Base-by-base conservation (phyloP, 2,113 vertebrate species). In the Oenanthe melanoleuca region DNA sequence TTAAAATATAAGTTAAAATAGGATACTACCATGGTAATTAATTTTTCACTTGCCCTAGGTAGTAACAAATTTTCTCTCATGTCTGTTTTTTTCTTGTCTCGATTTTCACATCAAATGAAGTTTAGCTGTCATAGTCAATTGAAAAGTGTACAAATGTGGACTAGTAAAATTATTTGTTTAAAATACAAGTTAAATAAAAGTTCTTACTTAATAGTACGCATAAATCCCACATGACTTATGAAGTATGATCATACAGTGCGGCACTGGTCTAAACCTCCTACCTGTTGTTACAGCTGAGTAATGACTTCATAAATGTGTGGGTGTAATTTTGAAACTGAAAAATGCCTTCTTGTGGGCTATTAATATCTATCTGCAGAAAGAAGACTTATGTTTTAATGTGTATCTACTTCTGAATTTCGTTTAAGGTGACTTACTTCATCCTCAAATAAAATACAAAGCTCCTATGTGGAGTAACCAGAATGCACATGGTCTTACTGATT, bases 211-310 rank as follows among this genome's bases (percentile, higher is more conserved):
- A 49, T 66, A n/a, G 47, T 92, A 50, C 2, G 5, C 31, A 56
- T 87, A 65, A 92, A 89, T 69, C 38, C 37, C n/a, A 37, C 33
- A 72, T 89, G 57, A 71, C 85, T 92, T 85, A 16, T 90, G 45
- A 95, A 87, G 28, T 89, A 29, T 64, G 40, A 67, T 93, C 60
- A 34, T 71, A 37, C 12, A 71, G 24, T 89, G 3, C 45, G 87
- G n/a, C 25, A 38, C 29, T 85, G 42, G 49, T 89, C 66, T 87
- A 71, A 86, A 60, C 40, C 77, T 86, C 61, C 77, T 92, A 89
- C 93, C 93, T 96, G 73, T 86, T 96, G 64, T 94, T 95, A 69
- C 77, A 81, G 49, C 89, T 92, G 80, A 93, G 70, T 82, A 92
- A 69, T 95, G 93, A 92, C 53, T 93, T 97, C 86, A 87, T 89